Evolutionary conservation across 2,888 invertebrate species (phyloP), one percentile per base, ranked within the genome.

Genomic region (Meteorus cinctellus): DNA sequence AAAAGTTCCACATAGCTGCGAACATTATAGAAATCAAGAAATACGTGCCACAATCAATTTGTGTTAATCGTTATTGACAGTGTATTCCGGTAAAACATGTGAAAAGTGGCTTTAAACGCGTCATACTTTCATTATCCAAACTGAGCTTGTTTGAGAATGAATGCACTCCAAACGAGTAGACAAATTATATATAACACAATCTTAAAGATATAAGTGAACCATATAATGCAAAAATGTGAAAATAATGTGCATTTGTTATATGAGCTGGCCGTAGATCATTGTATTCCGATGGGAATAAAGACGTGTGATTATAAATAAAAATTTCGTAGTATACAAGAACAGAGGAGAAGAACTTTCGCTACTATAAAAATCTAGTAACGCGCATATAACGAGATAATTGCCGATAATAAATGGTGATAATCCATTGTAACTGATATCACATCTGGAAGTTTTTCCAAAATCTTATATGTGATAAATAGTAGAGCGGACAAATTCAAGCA

Each of bases 341-440:
- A 71, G 60, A 71, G 71, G 71, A 71, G 60, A 62, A 71, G 45
- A 71, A 62, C 71, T 71, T 62, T 27, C 19, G 60, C 34, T 10
- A 60, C 62, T 19, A 62, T 24, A 27, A 60, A 60, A 19, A 29
- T 69, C 34, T 27, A 31, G 2, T 55, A 31, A 29, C 27, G 59
- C 59, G 24, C 12, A 48, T 29, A 10, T n/a, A 51, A 69, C 41
- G n/a, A 69, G 31, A 55, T 19, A 10, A 27, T 31, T 31, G 27
- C 27, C 19, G 31, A 70, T 36, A 69, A 69, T 69, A 48, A 55
- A 51, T 41, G 41, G 24, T 55, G 29, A n/a, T 36, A 16, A 24
- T 60, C 41, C n/a, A 59, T 31, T 59, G 55, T 59, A 51, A 24
- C 31, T 29, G 5, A 19, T 34, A n/a, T 69, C 59, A 59, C 59